Evolutionary conservation across 1,140 invertebrate species (phyloP), one percentile per base, ranked within the genome.

Genomic region (Mylabris phalerata): DNA sequence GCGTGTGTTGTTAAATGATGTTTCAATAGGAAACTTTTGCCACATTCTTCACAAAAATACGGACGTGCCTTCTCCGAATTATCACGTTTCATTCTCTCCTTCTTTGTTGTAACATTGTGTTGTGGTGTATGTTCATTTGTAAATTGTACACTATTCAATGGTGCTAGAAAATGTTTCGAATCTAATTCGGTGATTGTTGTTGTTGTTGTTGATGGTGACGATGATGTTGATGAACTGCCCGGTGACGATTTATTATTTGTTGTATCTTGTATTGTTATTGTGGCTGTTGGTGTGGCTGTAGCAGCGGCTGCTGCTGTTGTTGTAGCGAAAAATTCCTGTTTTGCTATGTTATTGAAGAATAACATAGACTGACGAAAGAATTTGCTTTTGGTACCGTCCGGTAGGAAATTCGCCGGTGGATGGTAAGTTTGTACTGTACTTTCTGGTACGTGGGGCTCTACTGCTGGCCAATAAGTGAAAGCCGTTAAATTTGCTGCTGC

Each of bases 1-100:
- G 86, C 81, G 70, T 90, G 89, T 9, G 87, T 90, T 1, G 87
- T 88, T 38, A 91, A 78, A 77, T 90, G 88, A 72, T 90, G 87
- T 71, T 90, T 91, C 45, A 90, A 73, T 7, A 89, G 77, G 75
- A 91, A 92, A 3, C 87, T 88, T 70, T 91, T 91, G 9, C 88
- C 88, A 70, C 88, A 91, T 71, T 90, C 86, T 25, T 84, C 80
- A 71, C 89, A 92, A 4, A 84, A 84, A 67, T 89, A 90, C 0
- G 88, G 89, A 40, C 88, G 74, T 71, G 89, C 87, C 69, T 89
- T 89, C 9, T 46, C 44, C 7, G 32, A 32, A 32, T 32, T 32
- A 13, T 27, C 50, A 19, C 6, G 11, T 11, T 38, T 50, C 4
- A 32, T 50, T 19, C 32, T 50, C 19, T 50, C 48, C 26, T 50